Evolutionary conservation across 2,888 invertebrate species (phyloP), one percentile per base, ranked within the genome.

Genomic region (Synanthedon formicaeformis): DNA sequence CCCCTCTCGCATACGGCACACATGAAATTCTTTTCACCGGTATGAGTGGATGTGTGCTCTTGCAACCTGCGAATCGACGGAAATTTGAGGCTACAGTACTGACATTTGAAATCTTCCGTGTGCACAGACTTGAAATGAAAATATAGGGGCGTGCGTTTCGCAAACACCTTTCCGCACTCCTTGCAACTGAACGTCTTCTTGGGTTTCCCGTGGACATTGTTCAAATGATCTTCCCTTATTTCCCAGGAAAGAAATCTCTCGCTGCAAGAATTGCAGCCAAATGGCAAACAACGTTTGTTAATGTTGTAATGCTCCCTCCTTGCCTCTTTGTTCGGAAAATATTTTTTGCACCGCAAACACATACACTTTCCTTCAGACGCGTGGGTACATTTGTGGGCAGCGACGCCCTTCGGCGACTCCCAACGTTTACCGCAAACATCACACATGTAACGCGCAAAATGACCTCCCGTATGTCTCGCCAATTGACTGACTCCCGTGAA

Each of bases 351-450:
- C 23, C 34, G 50, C 40, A 14, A 50, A 48, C 59, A 59, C 16
- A 48, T 41, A 49, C 34, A 34, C 49, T 51, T 48, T 16, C n/a
- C n/a, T 4, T 27, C 18, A n/a, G 27, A 16, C 12, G 23, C 12
- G 5, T 23, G 27, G n/a, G 27, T 4, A 8, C 53, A 52, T 40
- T 50, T 51, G 45, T 60, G 58, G 6, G 23, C 49, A 10, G 45
- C 50, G 4, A 59, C 41, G 3, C 56, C 56, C 1, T 48, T 41
- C 3, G 41, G 27, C 10, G 55, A 55, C 18, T 58, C 54, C n/a
- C 57, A 59, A 5, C 57, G 49, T 41, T 56, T 58, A 0, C 60
- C 64, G 50, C 64, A 64, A 14, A 52, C 50, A 11, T 62, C 58
- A 41, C 64, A 64, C n/a, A 62, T 59, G 18, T 55, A 51, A 11